Evolutionary conservation across 2,797 vertebrate species (phyloP), one percentile per base, ranked within the genome.

Genomic region (Antennarius maculatus): DNA sequence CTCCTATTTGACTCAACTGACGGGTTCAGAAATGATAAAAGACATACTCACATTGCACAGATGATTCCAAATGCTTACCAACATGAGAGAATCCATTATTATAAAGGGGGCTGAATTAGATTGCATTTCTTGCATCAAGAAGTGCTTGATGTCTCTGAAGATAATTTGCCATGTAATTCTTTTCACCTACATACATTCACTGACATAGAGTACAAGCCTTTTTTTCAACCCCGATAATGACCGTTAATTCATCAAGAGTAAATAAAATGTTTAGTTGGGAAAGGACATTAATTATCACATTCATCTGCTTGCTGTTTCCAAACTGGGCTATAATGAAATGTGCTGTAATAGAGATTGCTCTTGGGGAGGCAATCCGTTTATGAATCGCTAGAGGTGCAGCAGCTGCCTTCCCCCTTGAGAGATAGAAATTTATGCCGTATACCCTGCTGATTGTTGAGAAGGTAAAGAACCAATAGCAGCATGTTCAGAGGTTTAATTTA

Each of bases 401-500:
- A 91, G 91, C 93, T 90, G 92, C 88, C 92, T 87, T 86, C 78
- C 86, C 95, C 96, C 96, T 87, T 55, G 93, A 96, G 95, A 96
- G 92, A 90, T 84, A 90, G 94, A 92, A 96, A 96, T 96, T 94
- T 95, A 95, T 95, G 94, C 95, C 91, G 86, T 93, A 95, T 92
- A 95, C 95, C 95, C 94, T 76, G 92, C 96, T 95, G 96, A 96
- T 95, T 95, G 96, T 95, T 95, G 95, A 89, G 95, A 93, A 96
- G 96, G 95, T 96, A 97, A 93, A 94, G 96, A 95, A 96, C 95
- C 96, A 96, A 97, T 96, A 94, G 96, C 95, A 87, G 95, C 95
- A 87, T 95, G 95, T 93, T 93, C 96, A 87, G 95, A 95, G 96
- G 93, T 98, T 98, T 97, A 96, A 98, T 97, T 98, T 97, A 96